Conservation (phyloP, 2,888 invertebrate species). For the Leptinotarsa peninsularis region DNA sequence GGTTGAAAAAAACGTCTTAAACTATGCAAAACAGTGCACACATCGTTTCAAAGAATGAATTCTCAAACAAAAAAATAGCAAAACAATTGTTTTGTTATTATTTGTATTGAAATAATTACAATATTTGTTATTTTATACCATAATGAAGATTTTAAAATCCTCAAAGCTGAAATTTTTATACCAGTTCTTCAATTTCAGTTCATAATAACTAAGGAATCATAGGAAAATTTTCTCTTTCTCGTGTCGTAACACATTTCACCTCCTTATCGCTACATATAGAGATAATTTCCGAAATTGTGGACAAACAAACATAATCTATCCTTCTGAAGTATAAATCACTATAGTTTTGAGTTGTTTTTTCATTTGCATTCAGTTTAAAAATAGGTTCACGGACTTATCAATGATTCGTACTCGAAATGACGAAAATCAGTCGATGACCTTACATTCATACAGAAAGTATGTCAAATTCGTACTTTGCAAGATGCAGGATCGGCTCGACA, state of each 20-base stretch:
- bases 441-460: constrained; percentile 44
- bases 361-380: constrained; percentile 20
- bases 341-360: constrained; percentile 21
- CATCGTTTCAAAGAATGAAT: no score
- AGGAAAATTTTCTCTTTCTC: constrained; percentile 14
- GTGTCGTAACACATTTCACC: constrained; percentile 11
- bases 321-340: constrained; percentile 18
- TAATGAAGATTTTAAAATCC: no score
- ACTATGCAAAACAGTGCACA: no score
- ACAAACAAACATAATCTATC: constrained; percentile 19
- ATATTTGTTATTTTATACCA: no score
- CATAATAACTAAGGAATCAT: not conserved
- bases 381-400: constrained; percentile 11
- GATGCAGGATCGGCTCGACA: constrained; percentile 32
- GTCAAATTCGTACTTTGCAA: constrained; percentile 45
- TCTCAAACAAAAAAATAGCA: no score
- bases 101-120: no score
- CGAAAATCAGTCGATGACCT: constrained; percentile 46
- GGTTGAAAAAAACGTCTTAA: no score
- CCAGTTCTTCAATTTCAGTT: not conserved
- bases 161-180: no score
- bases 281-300: constrained; percentile 17
- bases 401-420: constrained; percentile 30
- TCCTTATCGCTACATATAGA: constrained; percentile 17
- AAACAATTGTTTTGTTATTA: no score